Base-by-base conservation (phyloP, 2,113 vertebrate species). In the Nycticebus coucang region DNA sequence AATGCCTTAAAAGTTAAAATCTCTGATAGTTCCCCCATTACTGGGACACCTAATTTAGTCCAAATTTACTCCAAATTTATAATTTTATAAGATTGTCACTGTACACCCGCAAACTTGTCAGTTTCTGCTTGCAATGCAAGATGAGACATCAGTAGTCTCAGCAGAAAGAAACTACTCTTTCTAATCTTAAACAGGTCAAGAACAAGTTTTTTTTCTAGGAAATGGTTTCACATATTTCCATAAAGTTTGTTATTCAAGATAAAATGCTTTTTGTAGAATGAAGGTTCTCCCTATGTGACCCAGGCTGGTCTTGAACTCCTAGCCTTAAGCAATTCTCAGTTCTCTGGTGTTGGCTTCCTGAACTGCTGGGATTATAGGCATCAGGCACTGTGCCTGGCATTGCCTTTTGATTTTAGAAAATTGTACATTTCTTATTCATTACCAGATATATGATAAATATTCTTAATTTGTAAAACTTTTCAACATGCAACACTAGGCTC, bases 371-470 rank as follows among this genome's bases (percentile, higher is more conserved):
- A 64, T 64, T 64, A 64, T 22, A 28, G 26, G 26, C 28, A 22
- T 28, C 10, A 28, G 24, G 24, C 62, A 28, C 26, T 64, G 11
- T 2, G 24, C 24, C 62, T 64, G 62, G 62, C 26, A 87, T 81
- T 89, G 89, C 85, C 93, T 93, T 94, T 93, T 89, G 95, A 85
- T 13, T 85, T 41, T 84, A 94, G 87, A 94, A 87, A 94, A 84
- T 66, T n/a, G 68, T 1, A 91, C 45, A 74, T 35, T 91, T 96
- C 72, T 94, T 91, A 81, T 83, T 50, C 41, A 84, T 95, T 68
- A 60, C 45, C 10, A 72, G 26, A 35, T 55, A 28, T 5, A 41
- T 55, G 90, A 59, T 37, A 92, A 59, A 57, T 4, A 81, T 68
- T 92, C 55, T 74, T 95, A 84, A 83, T 78, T 93, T 57, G 78